Evolutionary conservation across 2,888 invertebrate genomes (phyloP).

Genomic region (Sphaerophoria rueppellii): DNA sequence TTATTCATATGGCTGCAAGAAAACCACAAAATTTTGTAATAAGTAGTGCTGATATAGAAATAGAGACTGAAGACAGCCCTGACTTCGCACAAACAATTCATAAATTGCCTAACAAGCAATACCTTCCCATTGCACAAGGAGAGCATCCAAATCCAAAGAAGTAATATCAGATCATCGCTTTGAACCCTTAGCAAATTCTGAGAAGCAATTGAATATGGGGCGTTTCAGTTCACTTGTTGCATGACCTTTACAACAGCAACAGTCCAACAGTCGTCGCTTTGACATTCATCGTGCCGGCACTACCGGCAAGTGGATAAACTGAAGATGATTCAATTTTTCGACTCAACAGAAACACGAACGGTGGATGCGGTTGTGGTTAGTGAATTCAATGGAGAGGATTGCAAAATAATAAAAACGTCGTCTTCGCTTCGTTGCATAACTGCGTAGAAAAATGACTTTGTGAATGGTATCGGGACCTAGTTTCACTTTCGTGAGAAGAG

Average conservation of each 20-base stretch:
- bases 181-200: conserved; percentile 40
- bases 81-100: conserved; percentile 25
- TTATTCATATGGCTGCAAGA: too few species aligned
- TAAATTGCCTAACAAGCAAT: conserved; percentile 56
- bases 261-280: conserved; percentile 58
- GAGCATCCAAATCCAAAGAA: conserved; percentile 36
- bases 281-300: conserved; percentile 53
- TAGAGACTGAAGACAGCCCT: background rate
- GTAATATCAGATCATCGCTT: conserved; percentile 37
- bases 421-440: conserved; percentile 62
- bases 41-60: too few species aligned
- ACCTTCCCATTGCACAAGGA: conserved; percentile 43
- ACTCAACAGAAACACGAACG: conserved; percentile 16
- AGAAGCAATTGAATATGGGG: conserved; percentile 69
- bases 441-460: conserved; percentile 55
- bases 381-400: conserved; percentile 22
- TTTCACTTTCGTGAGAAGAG: conserved; percentile 53
- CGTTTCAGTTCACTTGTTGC: conserved; percentile 69
- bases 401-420: conserved; percentile 46
- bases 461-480: conserved; percentile 64
- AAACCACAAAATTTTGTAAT: too few species aligned
- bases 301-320: background rate
- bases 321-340: conserved; percentile 42
- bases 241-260: conserved; percentile 61
- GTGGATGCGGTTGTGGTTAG: background rate